Percentiles rank a stretch among this genome's conserved stretches.
Evolutionary conservation across 2,888 invertebrate species (phyloP).

Genomic region (Xestobium rufovillosum): DNA sequence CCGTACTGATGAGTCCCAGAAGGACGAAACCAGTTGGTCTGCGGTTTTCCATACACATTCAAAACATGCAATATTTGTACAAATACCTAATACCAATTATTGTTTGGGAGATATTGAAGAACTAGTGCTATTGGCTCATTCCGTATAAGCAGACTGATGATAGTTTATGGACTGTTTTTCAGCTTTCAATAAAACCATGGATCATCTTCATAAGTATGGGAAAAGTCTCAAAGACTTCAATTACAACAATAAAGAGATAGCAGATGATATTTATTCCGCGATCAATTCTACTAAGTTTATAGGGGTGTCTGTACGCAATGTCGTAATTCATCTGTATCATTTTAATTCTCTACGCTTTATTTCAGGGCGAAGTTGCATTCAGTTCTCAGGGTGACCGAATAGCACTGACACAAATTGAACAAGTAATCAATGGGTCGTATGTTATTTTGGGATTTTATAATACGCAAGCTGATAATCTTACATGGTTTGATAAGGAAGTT

Average conservation of each 20-base stretch:
- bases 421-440: conserved; percentile 91
- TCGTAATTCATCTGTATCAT: not conserved
- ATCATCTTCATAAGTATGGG: conserved; percentile 69
- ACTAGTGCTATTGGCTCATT: no score
- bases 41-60: no score
- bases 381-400: conserved; percentile 98
- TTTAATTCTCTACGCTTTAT: conserved; percentile 18
- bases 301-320: conserved; percentile 78
- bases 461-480: conserved; percentile 89
- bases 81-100: no score
- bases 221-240: conserved; percentile 90
- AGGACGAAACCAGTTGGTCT: no score
- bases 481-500: conserved; percentile 84
- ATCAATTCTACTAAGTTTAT: conserved; percentile 98
- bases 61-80: no score
- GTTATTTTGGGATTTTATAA: conserved; percentile 93
- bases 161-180: no score
- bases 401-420: conserved; percentile 96
- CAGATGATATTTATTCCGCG: conserved; percentile 92
- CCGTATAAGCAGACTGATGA: no score
- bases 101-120: no score
- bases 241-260: conserved; percentile 90
- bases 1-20: no score
- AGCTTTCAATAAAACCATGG: conserved; percentile 97
- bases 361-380: conserved; percentile 93